A percentile compares a stretch with the other conserved stretches of the same genome.
Conservation (phyloP, 1,140 invertebrate genomes). For the Periplaneta americana region DNA sequence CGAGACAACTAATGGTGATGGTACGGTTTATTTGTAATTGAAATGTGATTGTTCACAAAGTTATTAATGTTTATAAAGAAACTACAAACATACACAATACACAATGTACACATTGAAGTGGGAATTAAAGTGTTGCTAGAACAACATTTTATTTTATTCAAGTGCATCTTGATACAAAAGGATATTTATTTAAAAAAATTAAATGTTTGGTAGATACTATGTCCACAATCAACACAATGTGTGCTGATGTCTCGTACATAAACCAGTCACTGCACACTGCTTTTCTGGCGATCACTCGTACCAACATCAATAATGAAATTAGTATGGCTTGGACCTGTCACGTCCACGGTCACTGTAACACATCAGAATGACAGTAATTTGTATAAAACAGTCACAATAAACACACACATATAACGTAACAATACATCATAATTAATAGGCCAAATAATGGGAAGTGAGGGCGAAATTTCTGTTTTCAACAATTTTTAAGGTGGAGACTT, state of each 20-base stretch:
- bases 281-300: neutral
- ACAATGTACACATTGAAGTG: neutral
- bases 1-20: no score
- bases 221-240: neutral
- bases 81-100: neutral
- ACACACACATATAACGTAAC: neutral
- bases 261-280: neutral
- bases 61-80: neutral
- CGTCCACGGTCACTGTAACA: slow-evolving; percentile 7
- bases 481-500: no score
- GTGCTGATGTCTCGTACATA: neutral
- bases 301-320: neutral
- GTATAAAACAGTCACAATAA: neutral
- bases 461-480: no score
- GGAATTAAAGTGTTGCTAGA: neutral
- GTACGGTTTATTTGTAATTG: neutral
- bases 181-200: neutral
- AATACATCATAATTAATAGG: no score
- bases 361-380: neutral
- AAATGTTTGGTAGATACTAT: neutral
- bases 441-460: no score
- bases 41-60: neutral
- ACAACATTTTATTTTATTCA: neutral
- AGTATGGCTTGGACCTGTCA: slow-evolving; percentile 12
- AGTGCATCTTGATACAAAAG: neutral